Evolutionary conservation across 2,797 vertebrate species (phyloP).

Genomic region (Sardinella longiceps): DNA sequence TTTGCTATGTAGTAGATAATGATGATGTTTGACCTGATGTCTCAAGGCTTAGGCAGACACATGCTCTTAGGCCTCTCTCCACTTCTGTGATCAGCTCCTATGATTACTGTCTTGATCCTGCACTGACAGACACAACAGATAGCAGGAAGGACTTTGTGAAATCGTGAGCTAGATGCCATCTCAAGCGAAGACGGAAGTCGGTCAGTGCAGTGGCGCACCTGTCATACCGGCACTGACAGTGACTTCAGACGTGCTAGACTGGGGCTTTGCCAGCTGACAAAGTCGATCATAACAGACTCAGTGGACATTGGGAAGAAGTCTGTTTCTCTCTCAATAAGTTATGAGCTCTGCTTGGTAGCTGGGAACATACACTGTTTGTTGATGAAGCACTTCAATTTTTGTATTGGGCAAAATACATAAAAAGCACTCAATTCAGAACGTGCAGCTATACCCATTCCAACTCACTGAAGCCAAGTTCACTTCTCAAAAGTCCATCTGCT

Average conservation of each 20-base stretch:
- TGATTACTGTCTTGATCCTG: too few relatives aligned
- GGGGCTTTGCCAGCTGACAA: conserved; percentile 58
- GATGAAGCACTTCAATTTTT: background rate
- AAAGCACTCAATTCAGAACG: too few relatives aligned
- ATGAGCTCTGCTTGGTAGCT: background rate
- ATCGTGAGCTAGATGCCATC: background rate
- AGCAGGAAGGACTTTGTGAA: background rate
- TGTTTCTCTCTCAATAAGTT: background rate
- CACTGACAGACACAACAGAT: background rate
- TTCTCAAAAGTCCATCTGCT: background rate
- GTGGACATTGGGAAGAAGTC: too few relatives aligned
- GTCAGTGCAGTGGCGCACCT: conserved; percentile 31
- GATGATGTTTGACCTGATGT: too few relatives aligned
- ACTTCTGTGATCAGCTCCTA: too few relatives aligned
- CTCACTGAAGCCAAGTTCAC: background rate
- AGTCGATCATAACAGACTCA: conserved; percentile 58
- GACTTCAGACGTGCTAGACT: conserved; percentile 31
- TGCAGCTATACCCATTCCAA: background rate
- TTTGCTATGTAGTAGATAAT: too few relatives aligned
- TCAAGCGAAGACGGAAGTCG: background rate
- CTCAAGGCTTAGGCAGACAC: too few relatives aligned
- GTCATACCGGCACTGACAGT: conserved; percentile 32
- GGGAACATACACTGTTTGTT: background rate
- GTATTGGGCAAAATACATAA: too few relatives aligned
- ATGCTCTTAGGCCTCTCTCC: too few relatives aligned